These are phyloP conservation scores for Rotaria sp. DNA, from an alignment of 2,888 invertebrate species.

Conservation along the genomic window DNA sequence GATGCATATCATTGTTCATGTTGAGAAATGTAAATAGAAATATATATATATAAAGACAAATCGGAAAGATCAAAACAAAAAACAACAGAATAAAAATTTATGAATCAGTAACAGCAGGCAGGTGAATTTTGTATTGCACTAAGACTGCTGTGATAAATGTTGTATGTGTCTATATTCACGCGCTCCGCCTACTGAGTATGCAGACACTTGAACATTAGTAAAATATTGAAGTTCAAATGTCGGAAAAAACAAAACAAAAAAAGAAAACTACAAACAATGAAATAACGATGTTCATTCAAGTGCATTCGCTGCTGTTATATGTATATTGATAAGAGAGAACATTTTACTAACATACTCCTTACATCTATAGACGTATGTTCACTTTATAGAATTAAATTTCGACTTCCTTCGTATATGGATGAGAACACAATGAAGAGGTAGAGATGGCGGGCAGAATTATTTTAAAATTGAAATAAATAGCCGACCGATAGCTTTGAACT, in stretches of 20 bases:
- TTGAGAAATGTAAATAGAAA: slow-evolving; percentile 16
- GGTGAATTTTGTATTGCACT: not conserved
- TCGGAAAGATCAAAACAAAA: not conserved
- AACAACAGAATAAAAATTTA: not conserved
- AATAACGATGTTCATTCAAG: not conserved
- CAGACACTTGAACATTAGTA: not conserved
- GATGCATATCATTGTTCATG: not conserved
- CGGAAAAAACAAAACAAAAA: too few species aligned
- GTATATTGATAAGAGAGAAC: not conserved
- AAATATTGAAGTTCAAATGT: not conserved
- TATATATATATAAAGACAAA: not conserved
- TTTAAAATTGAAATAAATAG: slow-evolving; percentile 4
- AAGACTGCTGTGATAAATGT: slow-evolving; percentile 1
- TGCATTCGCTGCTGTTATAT: not conserved
- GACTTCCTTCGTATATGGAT: not conserved
- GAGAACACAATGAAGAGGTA: not conserved
- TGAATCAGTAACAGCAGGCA: not conserved
- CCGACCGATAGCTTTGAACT: not conserved
- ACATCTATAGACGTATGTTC: not conserved
- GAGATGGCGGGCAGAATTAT: not conserved
- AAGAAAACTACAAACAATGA: not conserved
- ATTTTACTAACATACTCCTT: not conserved
- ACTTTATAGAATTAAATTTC: not conserved
- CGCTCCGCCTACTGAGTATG: slow-evolving; percentile 2
- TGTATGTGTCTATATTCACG: not conserved